Conservation (phyloP, 2,797 vertebrate genomes). For the Sylvilagus floridanus region DNA sequence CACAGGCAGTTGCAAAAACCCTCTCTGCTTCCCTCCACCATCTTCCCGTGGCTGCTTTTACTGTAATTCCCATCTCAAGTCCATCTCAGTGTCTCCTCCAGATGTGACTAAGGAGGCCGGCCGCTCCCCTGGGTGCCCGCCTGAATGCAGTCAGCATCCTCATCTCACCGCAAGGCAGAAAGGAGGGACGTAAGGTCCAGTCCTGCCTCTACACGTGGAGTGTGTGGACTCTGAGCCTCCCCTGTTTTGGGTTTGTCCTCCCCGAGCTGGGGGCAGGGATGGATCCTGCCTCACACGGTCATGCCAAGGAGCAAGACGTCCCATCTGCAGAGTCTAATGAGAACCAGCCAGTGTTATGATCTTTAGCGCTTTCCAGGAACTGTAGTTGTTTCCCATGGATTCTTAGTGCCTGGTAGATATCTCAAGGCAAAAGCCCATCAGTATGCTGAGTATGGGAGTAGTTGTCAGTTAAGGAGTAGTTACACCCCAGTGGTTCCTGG, state of each 20-base stretch:
- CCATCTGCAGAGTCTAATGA: background rate
- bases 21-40: background rate
- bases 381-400: no score
- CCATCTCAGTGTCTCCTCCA: accelerated
- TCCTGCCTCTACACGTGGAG: no score
- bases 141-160: background rate
- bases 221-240: background rate
- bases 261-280: accelerated
- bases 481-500: background rate
- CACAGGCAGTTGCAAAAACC: background rate
- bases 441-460: background rate
- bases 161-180: background rate
- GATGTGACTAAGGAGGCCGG: background rate
- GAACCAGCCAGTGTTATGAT: background rate
- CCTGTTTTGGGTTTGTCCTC: background rate
- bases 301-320: accelerated
- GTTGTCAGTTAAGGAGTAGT: background rate
- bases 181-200: accelerated
- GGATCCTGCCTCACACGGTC: accelerated
- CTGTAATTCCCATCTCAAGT: background rate
- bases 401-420: background rate
- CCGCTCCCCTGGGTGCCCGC: background rate
- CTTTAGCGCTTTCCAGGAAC: background rate
- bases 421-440: background rate
- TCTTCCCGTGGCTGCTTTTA: background rate